phyloP scores from a whole-genome alignment of 2,113 vertebrate species.

The Pterocles orientalis region DNA sequence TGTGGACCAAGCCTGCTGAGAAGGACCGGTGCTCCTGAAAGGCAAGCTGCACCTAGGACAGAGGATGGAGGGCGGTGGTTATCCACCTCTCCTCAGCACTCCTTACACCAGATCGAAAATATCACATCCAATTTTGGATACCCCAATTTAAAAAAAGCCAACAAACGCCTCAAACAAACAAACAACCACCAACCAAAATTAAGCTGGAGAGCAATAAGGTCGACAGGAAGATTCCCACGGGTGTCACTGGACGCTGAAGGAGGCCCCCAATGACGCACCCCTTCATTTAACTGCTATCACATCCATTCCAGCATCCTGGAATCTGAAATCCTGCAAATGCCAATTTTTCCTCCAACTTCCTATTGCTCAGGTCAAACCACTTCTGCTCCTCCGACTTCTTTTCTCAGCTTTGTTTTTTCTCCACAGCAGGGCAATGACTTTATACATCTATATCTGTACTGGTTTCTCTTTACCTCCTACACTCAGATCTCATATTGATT shows the following conservation, averaged over 20 bases:
- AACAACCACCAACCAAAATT: background rate
- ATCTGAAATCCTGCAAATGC: background rate
- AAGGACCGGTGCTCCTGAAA: background rate
- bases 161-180: background rate
- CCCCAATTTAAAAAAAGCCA: background rate
- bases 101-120: background rate
- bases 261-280: background rate
- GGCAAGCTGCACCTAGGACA: background rate
- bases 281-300: background rate
- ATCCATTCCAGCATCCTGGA: background rate
- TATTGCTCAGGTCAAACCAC: background rate
- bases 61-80: background rate
- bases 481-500: background rate
- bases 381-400: background rate
- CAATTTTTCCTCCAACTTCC: background rate
- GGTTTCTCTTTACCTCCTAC: background rate
- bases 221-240: background rate
- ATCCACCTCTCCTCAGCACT: background rate
- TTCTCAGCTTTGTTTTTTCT: background rate
- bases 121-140: fast-evolving
- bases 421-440: background rate
- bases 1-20: background rate
- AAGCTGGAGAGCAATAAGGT: background rate
- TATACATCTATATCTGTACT: background rate
- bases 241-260: background rate